These are phyloP conservation scores for Gymnothorax javanicus DNA, from an alignment of 2,797 vertebrate species.

Conservation along the genomic window DNA sequence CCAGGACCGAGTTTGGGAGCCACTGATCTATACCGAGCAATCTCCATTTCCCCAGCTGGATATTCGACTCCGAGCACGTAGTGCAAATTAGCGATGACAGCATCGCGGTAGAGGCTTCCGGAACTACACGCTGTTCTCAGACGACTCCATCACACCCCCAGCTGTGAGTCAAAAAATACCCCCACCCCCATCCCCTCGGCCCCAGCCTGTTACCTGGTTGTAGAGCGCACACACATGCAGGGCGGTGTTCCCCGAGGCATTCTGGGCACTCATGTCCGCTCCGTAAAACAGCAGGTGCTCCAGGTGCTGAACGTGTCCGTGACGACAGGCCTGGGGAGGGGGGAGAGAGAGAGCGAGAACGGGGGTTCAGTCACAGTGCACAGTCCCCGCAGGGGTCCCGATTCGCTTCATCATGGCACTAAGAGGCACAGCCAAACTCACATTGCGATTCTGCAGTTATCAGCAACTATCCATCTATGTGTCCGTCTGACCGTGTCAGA, in stretches of 20 bases:
- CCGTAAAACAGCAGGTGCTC: constrained; percentile 97
- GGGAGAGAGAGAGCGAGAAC: neutral
- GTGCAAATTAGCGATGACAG: neutral
- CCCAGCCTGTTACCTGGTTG: constrained; percentile 82
- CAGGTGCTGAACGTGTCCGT: constrained; percentile 96
- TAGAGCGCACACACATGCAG: constrained; percentile 95
- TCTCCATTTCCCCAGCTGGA: neutral
- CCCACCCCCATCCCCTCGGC: too few species aligned
- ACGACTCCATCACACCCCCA: neutral
- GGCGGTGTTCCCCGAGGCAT: constrained; percentile 95
- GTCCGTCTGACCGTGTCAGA: too few species aligned
- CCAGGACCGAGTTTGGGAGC: neutral
- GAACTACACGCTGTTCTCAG: too few species aligned
- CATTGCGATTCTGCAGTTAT: neutral
- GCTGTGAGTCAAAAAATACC: neutral
- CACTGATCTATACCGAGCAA: neutral
- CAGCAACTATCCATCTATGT: too few species aligned
- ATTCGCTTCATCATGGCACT: neutral
- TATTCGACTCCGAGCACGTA: neutral
- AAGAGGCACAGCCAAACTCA: neutral
- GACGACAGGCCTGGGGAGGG: constrained; percentile 86
- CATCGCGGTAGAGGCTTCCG: neutral
- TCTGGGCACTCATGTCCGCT: constrained; percentile 94
- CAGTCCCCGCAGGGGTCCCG: neutral
- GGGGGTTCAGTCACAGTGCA: neutral